These are phyloP conservation scores for Drosophila colorata DNA, from an alignment of 2,888 invertebrate genomes.

Conservation along the genomic window DNA sequence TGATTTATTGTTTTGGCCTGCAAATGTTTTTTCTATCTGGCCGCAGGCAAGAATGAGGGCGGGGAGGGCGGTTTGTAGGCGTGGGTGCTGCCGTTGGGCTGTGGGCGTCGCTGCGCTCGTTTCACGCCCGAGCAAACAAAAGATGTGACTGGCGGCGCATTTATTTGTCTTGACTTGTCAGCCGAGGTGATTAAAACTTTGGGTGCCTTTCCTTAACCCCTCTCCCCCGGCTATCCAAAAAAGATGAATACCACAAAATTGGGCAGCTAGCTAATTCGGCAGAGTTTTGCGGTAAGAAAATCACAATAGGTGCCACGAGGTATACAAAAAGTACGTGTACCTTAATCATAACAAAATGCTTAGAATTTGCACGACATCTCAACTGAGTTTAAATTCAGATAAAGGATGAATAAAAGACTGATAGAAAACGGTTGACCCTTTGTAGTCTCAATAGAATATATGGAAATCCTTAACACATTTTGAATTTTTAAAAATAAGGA, in stretches of 20 bases:
- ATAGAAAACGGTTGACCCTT: not conserved
- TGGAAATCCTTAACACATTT: not conserved
- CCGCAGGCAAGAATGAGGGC: slow-evolving; percentile 2
- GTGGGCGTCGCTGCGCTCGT: slow-evolving; percentile 44
- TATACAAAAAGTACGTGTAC: slow-evolving; percentile 11
- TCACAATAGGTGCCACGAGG: slow-evolving; percentile 20
- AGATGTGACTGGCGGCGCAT: slow-evolving; percentile 58
- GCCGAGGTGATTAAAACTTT: slow-evolving; percentile 74
- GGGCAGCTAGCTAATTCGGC: slow-evolving; percentile 32
- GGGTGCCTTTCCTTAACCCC: slow-evolving; percentile 8
- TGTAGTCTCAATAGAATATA: not conserved
- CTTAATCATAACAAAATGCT: slow-evolving; percentile 27
- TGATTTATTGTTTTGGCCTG: slow-evolving; percentile 71
- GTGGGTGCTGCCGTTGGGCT: not conserved
- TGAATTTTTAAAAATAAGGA: too few relatives aligned
- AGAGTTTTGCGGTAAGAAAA: slow-evolving; percentile 27
- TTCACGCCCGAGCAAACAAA: slow-evolving; percentile 72
- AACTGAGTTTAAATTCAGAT: not conserved
- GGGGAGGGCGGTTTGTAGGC: too few relatives aligned
- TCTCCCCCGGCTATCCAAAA: not conserved
- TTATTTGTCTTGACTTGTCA: slow-evolving; percentile 76
- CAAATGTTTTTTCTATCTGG: slow-evolving; percentile 30
- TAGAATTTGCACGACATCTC: slow-evolving; percentile 1
- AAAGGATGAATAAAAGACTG: not conserved
- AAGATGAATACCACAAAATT: slow-evolving; percentile 25